Percentiles rank a stretch among this genome's conserved stretches.
Evolutionary conservation across 53 echinoderm and acorn worm genomes (phyloP).

Genomic region (Mesocentrotus franciscanus): DNA sequence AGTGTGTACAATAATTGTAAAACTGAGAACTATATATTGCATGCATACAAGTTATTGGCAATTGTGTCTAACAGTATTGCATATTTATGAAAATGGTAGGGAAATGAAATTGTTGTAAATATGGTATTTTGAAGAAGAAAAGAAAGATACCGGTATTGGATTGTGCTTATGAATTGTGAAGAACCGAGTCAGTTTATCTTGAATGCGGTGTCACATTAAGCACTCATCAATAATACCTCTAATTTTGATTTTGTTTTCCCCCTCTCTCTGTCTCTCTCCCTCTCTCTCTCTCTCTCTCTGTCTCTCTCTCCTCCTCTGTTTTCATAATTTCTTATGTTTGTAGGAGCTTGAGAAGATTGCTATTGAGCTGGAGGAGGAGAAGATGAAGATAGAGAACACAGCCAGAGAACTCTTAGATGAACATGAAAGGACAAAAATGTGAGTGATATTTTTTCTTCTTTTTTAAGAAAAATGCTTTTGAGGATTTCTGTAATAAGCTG

Average conservation of each 20-base stretch:
- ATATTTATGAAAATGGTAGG: too few relatives aligned
- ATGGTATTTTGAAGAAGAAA: too few relatives aligned
- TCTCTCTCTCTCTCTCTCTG: too few relatives aligned
- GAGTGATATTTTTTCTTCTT: conserved; percentile 23
- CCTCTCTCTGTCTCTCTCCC: too few relatives aligned
- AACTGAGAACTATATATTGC: too few relatives aligned
- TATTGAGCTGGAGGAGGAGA: conserved; percentile 90
- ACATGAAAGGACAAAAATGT: conserved; percentile 90
- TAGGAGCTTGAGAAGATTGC: conserved; percentile 97
- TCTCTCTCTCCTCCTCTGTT: neutral
- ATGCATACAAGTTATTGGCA: too few relatives aligned
- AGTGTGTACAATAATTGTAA: too few relatives aligned
- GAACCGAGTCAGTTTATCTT: neutral
- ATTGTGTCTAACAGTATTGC: too few relatives aligned
- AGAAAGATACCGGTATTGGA: too few relatives aligned
- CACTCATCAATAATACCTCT: neutral
- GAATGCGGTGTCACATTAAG: neutral
- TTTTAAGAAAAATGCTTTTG: neutral
- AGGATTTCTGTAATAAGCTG: too few relatives aligned
- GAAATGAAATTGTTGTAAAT: too few relatives aligned
- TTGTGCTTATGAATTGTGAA: too few relatives aligned
- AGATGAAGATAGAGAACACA: conserved; percentile 95
- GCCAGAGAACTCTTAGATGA: conserved; percentile 90
- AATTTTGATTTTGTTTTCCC: neutral
- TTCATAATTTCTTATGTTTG: neutral